Conservation (phyloP, 2,797 vertebrate species). For the Acrossocheilus fasciatus region DNA sequence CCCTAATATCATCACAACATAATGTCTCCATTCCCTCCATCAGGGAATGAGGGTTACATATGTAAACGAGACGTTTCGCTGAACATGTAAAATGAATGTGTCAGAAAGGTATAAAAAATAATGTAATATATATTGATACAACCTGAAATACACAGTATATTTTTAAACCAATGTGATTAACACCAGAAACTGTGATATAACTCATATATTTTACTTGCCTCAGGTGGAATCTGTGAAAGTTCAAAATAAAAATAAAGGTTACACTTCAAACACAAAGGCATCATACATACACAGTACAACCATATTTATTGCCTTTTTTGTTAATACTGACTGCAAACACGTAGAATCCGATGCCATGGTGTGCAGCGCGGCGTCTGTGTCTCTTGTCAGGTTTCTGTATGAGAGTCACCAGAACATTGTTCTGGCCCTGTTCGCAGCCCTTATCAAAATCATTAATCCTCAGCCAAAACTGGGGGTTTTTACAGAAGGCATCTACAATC, state of each 20-base stretch:
- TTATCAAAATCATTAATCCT: conserved; percentile 58
- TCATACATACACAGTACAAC: not conserved
- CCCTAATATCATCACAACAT: not conserved
- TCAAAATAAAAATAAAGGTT: conserved; percentile 13
- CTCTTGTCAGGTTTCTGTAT: conserved; percentile 87
- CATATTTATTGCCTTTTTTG: not conserved
- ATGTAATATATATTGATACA: not conserved
- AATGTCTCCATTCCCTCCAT: not conserved
- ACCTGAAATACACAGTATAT: not conserved
- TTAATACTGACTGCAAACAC: conserved; percentile 78
- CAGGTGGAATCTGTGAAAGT: conserved; percentile 63
- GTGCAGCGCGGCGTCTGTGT: conserved; percentile 72
- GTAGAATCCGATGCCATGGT: conserved; percentile 65
- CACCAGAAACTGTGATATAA: not conserved
- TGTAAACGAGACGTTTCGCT: not conserved
- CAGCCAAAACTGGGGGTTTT: conserved; percentile 85
- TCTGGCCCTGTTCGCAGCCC: conserved; percentile 33
- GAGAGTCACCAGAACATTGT: conserved; percentile 84
- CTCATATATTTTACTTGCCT: conserved; percentile 14
- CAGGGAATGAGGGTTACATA: not conserved
- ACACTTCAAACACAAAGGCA: not conserved
- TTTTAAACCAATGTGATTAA: not conserved
- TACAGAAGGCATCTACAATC: conserved; percentile 82
- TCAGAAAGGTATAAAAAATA: not conserved
- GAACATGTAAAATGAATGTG: not conserved